Conservation (phyloP, 2,888 invertebrate genomes). For the Eurois occulta region DNA sequence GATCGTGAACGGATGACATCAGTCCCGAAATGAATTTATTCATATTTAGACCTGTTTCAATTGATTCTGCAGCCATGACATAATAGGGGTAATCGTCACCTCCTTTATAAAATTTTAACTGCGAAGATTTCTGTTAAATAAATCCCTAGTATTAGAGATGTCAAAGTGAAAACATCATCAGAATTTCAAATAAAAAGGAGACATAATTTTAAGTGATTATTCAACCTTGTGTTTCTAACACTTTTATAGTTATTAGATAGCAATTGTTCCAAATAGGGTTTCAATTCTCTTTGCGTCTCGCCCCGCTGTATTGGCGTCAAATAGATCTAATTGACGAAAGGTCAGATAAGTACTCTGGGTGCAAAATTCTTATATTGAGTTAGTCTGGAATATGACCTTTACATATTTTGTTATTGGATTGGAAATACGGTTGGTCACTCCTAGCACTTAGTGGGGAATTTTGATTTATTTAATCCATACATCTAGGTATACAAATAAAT, state of each 20-base stretch:
- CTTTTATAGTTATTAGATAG: neutral
- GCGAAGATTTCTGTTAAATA: neutral
- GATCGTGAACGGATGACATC: constrained; percentile 24
- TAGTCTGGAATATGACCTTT: constrained; percentile 3
- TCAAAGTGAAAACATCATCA: neutral
- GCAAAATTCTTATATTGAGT: constrained; percentile 36
- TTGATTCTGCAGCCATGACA: neutral
- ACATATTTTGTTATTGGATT: neutral
- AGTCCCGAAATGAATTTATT: constrained; percentile 22
- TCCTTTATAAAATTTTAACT: constrained; percentile 6
- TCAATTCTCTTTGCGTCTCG: constrained; percentile 12
- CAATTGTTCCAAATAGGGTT: constrained; percentile 12
- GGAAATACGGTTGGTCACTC: neutral
- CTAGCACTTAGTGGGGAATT: neutral
- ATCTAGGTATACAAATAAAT: too few species aligned
- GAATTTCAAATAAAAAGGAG: neutral
- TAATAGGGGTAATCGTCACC: neutral
- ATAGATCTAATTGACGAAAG: constrained; percentile 53
- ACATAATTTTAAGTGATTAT: neutral
- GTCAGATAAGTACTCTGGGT: constrained; percentile 34
- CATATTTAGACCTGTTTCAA: constrained; percentile 12
- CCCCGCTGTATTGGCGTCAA: constrained; percentile 26
- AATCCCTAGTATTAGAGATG: neutral
- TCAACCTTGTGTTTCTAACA: neutral
- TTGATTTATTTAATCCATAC: neutral